A percentile compares a stretch with the other conserved stretches of the same genome.
phyloP scores from a whole-genome alignment of 2,797 vertebrate genomes.

The Hypotaenidia philippensis region DNA sequence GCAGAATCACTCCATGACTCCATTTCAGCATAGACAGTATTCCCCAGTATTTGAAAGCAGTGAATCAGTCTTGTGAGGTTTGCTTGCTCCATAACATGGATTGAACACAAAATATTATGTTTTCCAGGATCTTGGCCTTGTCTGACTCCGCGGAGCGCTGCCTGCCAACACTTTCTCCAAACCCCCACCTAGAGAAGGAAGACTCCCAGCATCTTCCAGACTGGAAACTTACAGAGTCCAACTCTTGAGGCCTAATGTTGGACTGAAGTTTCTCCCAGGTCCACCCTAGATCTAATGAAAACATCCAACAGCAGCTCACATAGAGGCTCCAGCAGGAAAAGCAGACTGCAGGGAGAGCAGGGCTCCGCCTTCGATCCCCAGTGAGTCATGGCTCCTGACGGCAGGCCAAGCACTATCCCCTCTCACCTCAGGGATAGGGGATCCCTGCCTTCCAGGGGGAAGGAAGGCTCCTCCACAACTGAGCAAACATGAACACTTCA shows the following conservation, averaged over 20 bases:
- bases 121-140: background rate
- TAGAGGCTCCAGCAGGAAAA: conserved; percentile 19
- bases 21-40: background rate
- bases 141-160: background rate
- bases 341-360: background rate
- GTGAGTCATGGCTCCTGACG: conserved; percentile 7
- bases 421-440: conserved; percentile 39
- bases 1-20: background rate
- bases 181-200: background rate
- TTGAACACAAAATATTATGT: background rate
- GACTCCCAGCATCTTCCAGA: background rate
- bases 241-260: background rate
- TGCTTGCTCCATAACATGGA: background rate
- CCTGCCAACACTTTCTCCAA: background rate
- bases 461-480: background rate
- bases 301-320: background rate
- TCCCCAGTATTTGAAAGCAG: background rate
- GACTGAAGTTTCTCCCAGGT: background rate
- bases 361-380: background rate
- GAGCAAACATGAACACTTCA: background rate
- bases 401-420: conserved; percentile 6
- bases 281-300: background rate
- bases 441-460: background rate
- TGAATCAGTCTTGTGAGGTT: background rate
- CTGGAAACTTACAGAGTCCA: conserved; percentile 21